These are phyloP conservation scores for Syrmaticus mikado DNA, from an alignment of 2,113 vertebrate genomes.

Conservation along the genomic window DNA sequence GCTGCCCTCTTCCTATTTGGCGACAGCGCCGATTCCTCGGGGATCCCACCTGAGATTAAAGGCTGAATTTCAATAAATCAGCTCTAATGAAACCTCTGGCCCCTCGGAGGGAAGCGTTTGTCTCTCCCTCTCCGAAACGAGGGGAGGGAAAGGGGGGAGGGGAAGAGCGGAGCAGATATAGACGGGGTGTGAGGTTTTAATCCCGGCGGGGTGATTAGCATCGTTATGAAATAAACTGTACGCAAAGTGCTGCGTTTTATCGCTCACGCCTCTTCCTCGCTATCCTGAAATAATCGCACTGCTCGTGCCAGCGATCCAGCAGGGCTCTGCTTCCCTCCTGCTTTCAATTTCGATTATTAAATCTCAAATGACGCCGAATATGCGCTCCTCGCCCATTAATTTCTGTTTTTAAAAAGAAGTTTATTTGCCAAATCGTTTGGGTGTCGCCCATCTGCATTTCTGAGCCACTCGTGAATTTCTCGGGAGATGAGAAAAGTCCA, in stretches of 20 bases:
- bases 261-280: not conserved
- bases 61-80: conserved; percentile 84
- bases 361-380: not conserved
- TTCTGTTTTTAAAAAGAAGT: not conserved
- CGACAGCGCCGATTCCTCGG: conserved; percentile 71
- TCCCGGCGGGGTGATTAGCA: conserved; percentile 71
- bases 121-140: conserved; percentile 48
- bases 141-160: not conserved
- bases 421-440: conserved; percentile 16
- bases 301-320: not conserved
- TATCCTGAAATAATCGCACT: not conserved
- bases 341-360: conserved; percentile 43
- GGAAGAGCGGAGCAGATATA: conserved; percentile 72
- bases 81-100: conserved; percentile 76
- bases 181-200: conserved; percentile 19
- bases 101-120: conserved; percentile 54
- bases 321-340: not conserved
- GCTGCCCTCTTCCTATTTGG: conserved; percentile 81
- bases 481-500: conserved; percentile 54
- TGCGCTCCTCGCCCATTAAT: not conserved
- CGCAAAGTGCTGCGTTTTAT: conserved; percentile 50
- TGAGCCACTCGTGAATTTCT: conserved; percentile 35
- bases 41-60: conserved; percentile 89
- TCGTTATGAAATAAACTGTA: conserved; percentile 72
- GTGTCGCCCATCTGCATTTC: conserved; percentile 15